Conservation (phyloP, 1,140 invertebrate species). For the Nixonia krombeini region DNA sequence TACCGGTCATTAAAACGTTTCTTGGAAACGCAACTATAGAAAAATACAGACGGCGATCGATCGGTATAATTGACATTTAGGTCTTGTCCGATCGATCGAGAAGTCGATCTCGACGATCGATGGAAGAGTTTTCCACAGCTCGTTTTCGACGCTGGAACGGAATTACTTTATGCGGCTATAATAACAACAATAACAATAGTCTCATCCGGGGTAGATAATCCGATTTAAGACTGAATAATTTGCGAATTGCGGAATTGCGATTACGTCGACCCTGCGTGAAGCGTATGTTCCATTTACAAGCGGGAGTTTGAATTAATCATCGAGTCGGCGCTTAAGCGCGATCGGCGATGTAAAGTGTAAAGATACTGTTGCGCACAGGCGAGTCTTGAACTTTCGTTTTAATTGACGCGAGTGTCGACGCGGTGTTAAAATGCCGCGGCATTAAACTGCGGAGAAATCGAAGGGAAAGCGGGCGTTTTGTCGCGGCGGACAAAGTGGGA, state of each 20-base stretch:
- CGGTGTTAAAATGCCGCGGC: constrained; percentile 22
- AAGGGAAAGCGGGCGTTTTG: constrained; percentile 49
- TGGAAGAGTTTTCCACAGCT: no score
- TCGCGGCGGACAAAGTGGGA: constrained; percentile 53
- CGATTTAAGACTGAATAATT: no score
- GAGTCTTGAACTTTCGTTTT: constrained; percentile 3
- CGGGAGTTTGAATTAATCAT: no score
- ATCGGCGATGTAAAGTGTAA: no score
- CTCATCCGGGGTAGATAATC: no score
- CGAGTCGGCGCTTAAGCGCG: no score
- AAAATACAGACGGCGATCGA: no score
- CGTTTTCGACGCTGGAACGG: neutral
- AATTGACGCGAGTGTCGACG: constrained; percentile 14
- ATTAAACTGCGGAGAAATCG: constrained; percentile 40
- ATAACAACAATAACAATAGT: no score
- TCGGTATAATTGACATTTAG: neutral
- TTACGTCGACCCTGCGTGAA: no score
- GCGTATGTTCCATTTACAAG: no score
- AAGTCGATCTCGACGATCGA: neutral
- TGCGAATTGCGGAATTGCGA: no score
- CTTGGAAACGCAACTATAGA: neutral
- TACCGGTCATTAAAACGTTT: neutral
- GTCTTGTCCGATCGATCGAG: neutral
- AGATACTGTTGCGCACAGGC: no score
- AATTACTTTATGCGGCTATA: neutral